phyloP scores from a whole-genome alignment of 1,140 invertebrate species.

The Belonocnema kinseyi region DNA sequence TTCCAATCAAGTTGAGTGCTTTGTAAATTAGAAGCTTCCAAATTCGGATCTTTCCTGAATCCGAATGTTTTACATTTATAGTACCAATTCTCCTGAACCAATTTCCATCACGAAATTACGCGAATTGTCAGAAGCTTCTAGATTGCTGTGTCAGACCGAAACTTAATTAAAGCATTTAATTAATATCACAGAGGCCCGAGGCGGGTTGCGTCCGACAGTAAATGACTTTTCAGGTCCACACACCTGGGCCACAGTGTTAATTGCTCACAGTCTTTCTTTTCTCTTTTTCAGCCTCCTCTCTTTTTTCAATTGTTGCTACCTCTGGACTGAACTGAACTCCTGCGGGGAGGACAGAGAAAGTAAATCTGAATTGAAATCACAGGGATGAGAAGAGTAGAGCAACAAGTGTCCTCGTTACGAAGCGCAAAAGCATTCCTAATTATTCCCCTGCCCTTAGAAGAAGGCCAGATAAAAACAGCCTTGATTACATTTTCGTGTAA shows the following conservation, averaged over 20 bases:
- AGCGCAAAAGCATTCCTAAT: slow-evolving; percentile 74
- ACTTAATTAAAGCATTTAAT: slow-evolving; percentile 27
- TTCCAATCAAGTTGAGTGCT: too few relatives aligned
- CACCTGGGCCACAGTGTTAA: slow-evolving; percentile 62
- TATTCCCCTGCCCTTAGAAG: slow-evolving; percentile 67
- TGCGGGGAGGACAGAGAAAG: slow-evolving; percentile 45
- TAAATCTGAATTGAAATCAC: slow-evolving; percentile 37
- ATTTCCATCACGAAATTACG: not conserved
- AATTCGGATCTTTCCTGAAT: too few relatives aligned
- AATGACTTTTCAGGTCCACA: slow-evolving; percentile 61
- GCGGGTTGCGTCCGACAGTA: slow-evolving; percentile 39
- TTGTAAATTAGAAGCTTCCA: too few relatives aligned
- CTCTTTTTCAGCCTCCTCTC: slow-evolving; percentile 11
- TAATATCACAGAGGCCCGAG: slow-evolving; percentile 17
- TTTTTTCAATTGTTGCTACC: slow-evolving; percentile 39
- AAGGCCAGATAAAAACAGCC: slow-evolving; percentile 72
- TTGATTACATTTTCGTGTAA: slow-evolving; percentile 75
- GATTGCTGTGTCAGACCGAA: not conserved
- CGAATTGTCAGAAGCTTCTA: not conserved
- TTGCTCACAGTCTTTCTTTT: slow-evolving; percentile 45
- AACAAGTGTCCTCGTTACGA: slow-evolving; percentile 73
- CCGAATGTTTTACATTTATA: too few relatives aligned
- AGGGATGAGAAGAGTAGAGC: slow-evolving; percentile 57
- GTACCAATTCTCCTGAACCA: not conserved
- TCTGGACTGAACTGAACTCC: slow-evolving; percentile 48